phyloP scores from a whole-genome alignment of 2,113 vertebrate genomes.

The Cacatua alba region DNA sequence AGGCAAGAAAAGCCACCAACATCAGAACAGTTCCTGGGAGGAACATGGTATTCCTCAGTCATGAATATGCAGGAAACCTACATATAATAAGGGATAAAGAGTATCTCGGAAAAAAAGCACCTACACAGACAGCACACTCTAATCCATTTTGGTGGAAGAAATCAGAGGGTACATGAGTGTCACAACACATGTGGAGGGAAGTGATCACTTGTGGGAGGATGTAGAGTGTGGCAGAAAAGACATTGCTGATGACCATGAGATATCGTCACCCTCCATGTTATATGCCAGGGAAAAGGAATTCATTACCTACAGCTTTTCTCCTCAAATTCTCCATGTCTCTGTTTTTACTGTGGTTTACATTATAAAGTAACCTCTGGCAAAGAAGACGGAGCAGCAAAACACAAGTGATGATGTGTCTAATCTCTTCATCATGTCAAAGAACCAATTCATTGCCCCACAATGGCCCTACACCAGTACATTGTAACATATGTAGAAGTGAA shows the following conservation, averaged over 20 bases:
- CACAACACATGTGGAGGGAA: not conserved
- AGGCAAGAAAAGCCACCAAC: not conserved
- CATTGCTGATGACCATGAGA: not conserved
- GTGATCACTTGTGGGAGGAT: not conserved
- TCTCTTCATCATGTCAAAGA: slow-evolving; percentile 53
- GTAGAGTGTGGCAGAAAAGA: not conserved
- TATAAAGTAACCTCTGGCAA: slow-evolving; percentile 36
- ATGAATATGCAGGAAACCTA: not conserved
- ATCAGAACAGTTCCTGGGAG: not conserved
- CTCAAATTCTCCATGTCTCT: not conserved
- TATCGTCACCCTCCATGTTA: not conserved
- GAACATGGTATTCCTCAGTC: not conserved
- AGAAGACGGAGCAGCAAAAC: slow-evolving; percentile 1
- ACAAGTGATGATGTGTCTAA: slow-evolving; percentile 50
- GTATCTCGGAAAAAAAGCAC: not conserved
- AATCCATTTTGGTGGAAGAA: not conserved
- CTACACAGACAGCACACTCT: not conserved
- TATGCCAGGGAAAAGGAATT: not conserved
- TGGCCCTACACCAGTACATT: not conserved
- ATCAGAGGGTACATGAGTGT: not conserved
- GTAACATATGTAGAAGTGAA: slow-evolving; percentile 1
- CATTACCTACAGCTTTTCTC: not conserved
- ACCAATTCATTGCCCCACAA: slow-evolving; percentile 21
- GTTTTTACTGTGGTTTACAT: slow-evolving; percentile 14
- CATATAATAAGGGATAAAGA: not conserved